Evolutionary conservation across 1,140 invertebrate genomes (phyloP), one percentile per base, ranked within the genome.

Genomic region (Drosophila sp.): DNA sequence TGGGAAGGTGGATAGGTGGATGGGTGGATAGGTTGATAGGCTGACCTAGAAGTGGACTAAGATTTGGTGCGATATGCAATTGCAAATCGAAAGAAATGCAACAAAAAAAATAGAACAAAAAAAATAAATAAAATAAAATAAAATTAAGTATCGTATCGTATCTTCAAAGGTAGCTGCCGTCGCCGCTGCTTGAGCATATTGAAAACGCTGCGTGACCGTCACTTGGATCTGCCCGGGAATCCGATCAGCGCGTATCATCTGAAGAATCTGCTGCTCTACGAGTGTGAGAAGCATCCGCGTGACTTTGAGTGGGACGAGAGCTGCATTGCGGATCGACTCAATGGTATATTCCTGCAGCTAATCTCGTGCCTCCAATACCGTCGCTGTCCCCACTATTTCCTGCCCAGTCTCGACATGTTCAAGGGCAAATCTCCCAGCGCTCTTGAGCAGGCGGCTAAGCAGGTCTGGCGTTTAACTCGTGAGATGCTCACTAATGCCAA

Each of bases 321-420:
- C 2, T 96, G 95, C 89, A 92, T 99, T 18, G 97, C 96, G 0
- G 97, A 99, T 92, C 93, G 98, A 27, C 96, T 99, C 76, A 98
- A 98, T 91, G 97, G 98, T 7, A 97, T 99, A 67, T 95, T 98
- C 13, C 93, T 99, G 50, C 98, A 99, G 92, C 92, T 99, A 34
- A 98, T 99, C 72, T 98, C 97, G 6, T 99, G 98, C 92, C 93
- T 99, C 16, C 98, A 99, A 92, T 98, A 97, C 90, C 94, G 97
- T 3, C 93, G 97, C 51, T 99, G 98, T 93, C 97, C 97, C 0
- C 97, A 98, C 89, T 98, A 98, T 82, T 98, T 98, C 89, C 93
- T 98, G 16, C 97, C 97, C 0, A 96, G 96, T 89, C 92, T 98
- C 76, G 97, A 98, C 91, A 93, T 98, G 41, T 97, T 98, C 89